Conservation (phyloP, 2,797 vertebrate genomes). For the Sebastes melanostomus region DNA sequence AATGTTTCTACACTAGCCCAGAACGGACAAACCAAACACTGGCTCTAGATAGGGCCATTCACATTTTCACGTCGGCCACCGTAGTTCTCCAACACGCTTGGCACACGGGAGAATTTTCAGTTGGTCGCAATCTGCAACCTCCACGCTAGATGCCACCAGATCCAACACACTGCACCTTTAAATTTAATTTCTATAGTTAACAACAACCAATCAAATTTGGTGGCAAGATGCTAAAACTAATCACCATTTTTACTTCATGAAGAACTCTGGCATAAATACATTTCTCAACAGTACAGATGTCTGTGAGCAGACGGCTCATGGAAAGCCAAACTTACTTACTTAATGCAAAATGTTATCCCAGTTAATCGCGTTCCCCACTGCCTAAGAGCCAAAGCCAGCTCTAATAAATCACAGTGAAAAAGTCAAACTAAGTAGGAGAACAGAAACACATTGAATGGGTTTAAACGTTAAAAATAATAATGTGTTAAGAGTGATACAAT, state of each 20-base stretch:
- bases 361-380: background rate
- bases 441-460: background rate
- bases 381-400: background rate
- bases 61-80: fast-evolving
- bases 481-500: background rate
- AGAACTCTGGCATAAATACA: background rate
- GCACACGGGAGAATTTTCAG: no score
- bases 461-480: background rate
- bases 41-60: no score
- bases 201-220: background rate
- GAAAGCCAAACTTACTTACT: background rate
- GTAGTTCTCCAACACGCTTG: no score
- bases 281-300: background rate
- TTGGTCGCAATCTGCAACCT: no score
- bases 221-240: background rate
- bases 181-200: no score
- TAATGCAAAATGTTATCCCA: background rate
- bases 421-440: background rate
- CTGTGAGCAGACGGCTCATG: no score
- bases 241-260: background rate
- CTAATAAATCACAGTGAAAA: background rate
- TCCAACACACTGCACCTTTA: no score
- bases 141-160: no score
- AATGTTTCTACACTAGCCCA: no score
- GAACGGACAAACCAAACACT: no score